Evolutionary conservation across 2,888 invertebrate genomes (phyloP).

Genomic region (Parasteatoda lunata): DNA sequence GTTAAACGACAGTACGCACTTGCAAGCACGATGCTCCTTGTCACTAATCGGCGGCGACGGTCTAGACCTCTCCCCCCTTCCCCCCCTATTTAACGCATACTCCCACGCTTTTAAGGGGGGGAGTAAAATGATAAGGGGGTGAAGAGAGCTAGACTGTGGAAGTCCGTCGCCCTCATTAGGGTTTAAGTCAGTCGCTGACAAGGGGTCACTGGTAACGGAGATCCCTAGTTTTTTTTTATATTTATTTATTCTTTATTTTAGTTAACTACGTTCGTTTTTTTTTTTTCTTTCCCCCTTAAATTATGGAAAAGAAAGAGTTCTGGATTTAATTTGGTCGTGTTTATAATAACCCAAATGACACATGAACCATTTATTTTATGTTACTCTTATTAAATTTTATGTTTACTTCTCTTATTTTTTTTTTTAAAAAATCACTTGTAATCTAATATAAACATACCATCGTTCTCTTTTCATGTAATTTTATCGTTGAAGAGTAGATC

Average conservation of each 20-base stretch:
- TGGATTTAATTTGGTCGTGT: conserved; percentile 36
- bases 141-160: conserved; percentile 27
- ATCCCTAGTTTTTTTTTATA: background rate
- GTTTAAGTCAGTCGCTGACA: conserved; percentile 50
- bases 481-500: too few species aligned
- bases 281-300: background rate
- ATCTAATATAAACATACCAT: too few species aligned
- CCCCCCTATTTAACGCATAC: background rate
- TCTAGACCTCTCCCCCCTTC: conserved; percentile 16
- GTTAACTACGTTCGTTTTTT: too few species aligned
- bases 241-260: background rate
- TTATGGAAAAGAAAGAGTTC: conserved; percentile 11
- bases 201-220: conserved; percentile 48
- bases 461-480: too few species aligned
- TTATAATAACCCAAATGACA: conserved; percentile 10
- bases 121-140: background rate
- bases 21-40: conserved; percentile 19
- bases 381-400: too few species aligned
- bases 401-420: too few species aligned
- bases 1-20: too few species aligned
- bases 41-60: conserved; percentile 65
- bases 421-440: too few species aligned
- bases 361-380: background rate
- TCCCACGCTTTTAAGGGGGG: conserved; percentile 6
- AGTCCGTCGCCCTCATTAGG: conserved; percentile 65